These are phyloP conservation scores for Sinocyclocheilus grahami DNA, from an alignment of 2,113 vertebrate species.

Conservation along the genomic window DNA sequence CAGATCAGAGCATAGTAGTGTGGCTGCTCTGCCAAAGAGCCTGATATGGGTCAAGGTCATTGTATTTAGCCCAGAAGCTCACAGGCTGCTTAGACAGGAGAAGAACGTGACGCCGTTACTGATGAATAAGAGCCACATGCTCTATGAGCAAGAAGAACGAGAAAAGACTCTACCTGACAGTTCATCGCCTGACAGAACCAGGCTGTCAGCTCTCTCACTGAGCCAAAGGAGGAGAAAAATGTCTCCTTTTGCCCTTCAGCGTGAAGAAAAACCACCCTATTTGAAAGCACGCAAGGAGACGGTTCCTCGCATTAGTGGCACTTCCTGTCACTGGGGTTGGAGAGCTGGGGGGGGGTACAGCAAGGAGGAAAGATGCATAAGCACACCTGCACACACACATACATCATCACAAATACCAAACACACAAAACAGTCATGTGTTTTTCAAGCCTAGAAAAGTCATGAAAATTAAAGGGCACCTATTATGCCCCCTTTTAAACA, in stretches of 20 bases:
- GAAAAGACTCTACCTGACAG: conserved; percentile 26
- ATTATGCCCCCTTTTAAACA: not conserved
- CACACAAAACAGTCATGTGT: not conserved
- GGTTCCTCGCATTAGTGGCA: conserved; percentile 7
- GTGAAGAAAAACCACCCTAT: not conserved
- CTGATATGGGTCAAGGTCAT: conserved; percentile 27
- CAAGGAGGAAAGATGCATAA: not conserved
- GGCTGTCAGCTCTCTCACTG: not conserved
- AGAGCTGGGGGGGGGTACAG: not conserved
- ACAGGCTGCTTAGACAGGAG: conserved; percentile 12
- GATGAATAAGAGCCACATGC: conserved; percentile 36
- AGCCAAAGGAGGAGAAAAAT: not conserved
- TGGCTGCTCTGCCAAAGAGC: not conserved
- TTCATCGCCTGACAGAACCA: conserved; percentile 28
- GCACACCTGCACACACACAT: conserved; percentile 3
- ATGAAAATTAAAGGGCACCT: not conserved
- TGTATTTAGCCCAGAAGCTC: conserved; percentile 7
- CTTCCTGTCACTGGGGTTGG: not conserved
- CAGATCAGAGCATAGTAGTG: not conserved
- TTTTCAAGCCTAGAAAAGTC: not conserved
- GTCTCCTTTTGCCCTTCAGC: conserved; percentile 14
- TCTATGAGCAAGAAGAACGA: conserved; percentile 11
- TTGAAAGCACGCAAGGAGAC: not conserved
- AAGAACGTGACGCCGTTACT: conserved; percentile 26
- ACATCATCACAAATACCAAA: not conserved